phyloP scores from a whole-genome alignment of 2,888 invertebrate species.

The Dendrolimus pini region DNA sequence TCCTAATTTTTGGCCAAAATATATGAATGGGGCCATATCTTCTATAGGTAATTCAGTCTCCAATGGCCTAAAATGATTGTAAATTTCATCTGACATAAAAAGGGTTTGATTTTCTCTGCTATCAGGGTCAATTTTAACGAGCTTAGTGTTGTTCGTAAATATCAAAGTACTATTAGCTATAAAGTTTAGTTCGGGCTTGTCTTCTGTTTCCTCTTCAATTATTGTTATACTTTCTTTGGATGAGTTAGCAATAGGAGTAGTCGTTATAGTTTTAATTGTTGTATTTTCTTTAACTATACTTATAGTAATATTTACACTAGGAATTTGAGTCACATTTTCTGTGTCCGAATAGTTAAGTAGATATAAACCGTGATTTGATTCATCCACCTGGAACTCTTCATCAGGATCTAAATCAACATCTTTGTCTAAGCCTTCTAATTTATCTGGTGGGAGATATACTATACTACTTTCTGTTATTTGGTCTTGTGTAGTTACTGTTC shows the following conservation, averaged over 20 bases:
- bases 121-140: slow-evolving; percentile 48
- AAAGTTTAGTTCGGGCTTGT: slow-evolving; percentile 42
- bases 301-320: slow-evolving; percentile 38
- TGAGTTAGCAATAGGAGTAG: slow-evolving; percentile 19
- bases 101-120: slow-evolving; percentile 65
- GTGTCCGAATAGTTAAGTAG: slow-evolving; percentile 68
- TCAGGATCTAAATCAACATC: slow-evolving; percentile 67
- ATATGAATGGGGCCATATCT: slow-evolving; percentile 82
- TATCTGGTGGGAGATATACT: slow-evolving; percentile 65
- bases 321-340: slow-evolving; percentile 51
- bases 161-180: slow-evolving; percentile 57
- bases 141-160: slow-evolving; percentile 40
- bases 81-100: slow-evolving; percentile 78
- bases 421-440: slow-evolving; percentile 60
- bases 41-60: slow-evolving; percentile 79
- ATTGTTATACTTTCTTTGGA: slow-evolving; percentile 25
- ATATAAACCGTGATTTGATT: slow-evolving; percentile 71
- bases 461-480: slow-evolving; percentile 48
- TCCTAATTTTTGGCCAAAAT: slow-evolving; percentile 81
- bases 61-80: slow-evolving; percentile 79
- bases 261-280: slow-evolving; percentile 28
- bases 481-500: slow-evolving; percentile 37
- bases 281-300: slow-evolving; percentile 27
- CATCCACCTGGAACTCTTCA: slow-evolving; percentile 73
- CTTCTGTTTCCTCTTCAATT: slow-evolving; percentile 34